Evolutionary conservation across 2,113 vertebrate species (phyloP).

Genomic region (Entelurus aequoreus): DNA sequence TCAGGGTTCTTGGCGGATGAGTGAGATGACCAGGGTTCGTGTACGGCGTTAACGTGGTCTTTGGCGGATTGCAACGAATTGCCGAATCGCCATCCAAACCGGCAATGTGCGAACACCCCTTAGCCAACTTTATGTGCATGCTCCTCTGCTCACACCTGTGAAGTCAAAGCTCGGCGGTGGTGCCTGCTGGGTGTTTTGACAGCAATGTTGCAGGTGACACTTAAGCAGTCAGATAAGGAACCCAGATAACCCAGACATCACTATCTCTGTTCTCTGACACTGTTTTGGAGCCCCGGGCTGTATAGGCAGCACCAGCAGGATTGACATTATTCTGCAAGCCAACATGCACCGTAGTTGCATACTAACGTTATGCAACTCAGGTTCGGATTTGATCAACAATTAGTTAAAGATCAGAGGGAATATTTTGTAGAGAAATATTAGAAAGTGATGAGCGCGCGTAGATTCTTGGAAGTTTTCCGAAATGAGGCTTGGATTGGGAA

Average conservation of each 20-base stretch:
- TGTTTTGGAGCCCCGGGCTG: conserved; percentile 31
- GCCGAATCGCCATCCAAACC: no score
- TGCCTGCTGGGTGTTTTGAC: conserved; percentile 47
- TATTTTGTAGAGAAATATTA: conserved; percentile 12
- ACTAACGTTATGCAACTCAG: conserved; percentile 11
- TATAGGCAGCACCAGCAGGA: conserved; percentile 25
- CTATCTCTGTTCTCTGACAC: conserved; percentile 29
- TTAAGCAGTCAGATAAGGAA: conserved; percentile 43
- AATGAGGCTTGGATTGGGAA: not conserved
- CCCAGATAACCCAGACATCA: conserved; percentile 47
- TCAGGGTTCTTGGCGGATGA: no score
- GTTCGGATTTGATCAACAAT: conserved; percentile 10
- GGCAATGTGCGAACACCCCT: no score
- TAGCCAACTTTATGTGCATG: conserved; percentile 7
- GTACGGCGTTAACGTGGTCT: no score
- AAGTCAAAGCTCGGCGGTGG: conserved; percentile 34
- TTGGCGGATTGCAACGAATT: no score
- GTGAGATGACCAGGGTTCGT: no score
- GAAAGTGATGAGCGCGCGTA: conserved; percentile 4
- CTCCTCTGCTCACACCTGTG: conserved; percentile 28
- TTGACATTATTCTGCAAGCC: conserved; percentile 39
- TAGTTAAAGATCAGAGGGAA: conserved; percentile 11
- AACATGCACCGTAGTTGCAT: conserved; percentile 16
- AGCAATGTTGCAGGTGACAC: conserved; percentile 48
- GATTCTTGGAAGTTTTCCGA: not conserved